Evolutionary conservation across 2,888 invertebrate species (phyloP).

Genomic region (Carpatolechia fugitivella): DNA sequence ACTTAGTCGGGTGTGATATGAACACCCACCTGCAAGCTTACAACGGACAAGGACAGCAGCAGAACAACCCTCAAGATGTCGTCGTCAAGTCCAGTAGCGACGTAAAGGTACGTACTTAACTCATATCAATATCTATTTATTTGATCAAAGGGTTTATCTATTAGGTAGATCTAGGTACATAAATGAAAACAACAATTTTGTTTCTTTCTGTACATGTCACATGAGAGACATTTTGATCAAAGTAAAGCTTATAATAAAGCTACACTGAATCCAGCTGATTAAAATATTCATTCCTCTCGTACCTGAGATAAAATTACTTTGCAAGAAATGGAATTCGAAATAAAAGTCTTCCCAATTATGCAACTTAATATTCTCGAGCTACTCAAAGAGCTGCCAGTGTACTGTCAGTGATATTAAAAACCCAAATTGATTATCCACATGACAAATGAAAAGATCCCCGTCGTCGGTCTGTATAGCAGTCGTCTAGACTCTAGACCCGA

Average conservation of each 20-base stretch:
- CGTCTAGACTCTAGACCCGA: constrained; percentile 3
- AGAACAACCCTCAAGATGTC: constrained; percentile 85
- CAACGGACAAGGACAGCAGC: constrained; percentile 80
- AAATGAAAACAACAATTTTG: too few species aligned
- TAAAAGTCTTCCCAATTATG: not conserved
- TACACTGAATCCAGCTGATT: too few species aligned
- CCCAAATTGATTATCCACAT: not conserved
- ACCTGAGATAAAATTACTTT: not conserved
- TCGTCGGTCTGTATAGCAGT: not conserved
- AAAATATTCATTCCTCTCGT: too few species aligned
- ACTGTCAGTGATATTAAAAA: not conserved
- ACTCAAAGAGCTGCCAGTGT: not conserved
- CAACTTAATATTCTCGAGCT: not conserved
- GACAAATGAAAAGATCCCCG: not conserved
- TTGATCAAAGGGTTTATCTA: too few species aligned
- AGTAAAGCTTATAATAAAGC: too few species aligned
- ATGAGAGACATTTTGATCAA: not conserved
- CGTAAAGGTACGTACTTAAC: constrained; percentile 81
- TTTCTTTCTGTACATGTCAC: not conserved
- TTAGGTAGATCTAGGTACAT: not conserved
- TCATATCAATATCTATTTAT: too few species aligned
- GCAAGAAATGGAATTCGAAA: not conserved
- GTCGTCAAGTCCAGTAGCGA: constrained; percentile 96
- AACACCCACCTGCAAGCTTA: constrained; percentile 86
- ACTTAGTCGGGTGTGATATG: constrained; percentile 95